Evolutionary conservation across 2,888 invertebrate genomes (phyloP), one percentile per base, ranked within the genome.

Genomic region (Ornithoptera alexandrae): DNA sequence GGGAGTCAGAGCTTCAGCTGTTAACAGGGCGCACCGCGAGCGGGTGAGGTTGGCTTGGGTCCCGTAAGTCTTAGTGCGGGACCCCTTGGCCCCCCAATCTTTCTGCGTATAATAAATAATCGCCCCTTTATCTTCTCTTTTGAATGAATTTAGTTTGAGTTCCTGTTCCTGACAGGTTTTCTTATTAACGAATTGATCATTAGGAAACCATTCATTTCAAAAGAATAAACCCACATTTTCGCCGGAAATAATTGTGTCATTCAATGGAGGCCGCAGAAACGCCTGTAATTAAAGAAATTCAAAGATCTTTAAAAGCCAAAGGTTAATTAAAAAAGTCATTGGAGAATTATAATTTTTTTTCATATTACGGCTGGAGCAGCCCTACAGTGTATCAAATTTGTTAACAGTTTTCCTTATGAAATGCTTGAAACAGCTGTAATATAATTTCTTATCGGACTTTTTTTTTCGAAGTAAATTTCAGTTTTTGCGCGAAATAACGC

Each of bases 371-470:
- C 22, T 42, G 42, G n/a, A 10, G 67, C 62, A 62, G 62, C 67
- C 57, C 20, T 62, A 62, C 3, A 46, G 17, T 24, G 6, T 22
- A 57, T 12, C 7, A 57, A 56, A 67, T 61, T 61, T 56, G 57
- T 67, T 67, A 57, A 67, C 46, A 84, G 87, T 86, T 87, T 87
- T 87, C 86, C 83, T 82, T 85, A 84, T 82, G 84, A 86, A 90
- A 88, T 85, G 84, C 86, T 87, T 84, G 78, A 82, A 81, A 84
- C 80, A 76, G 79, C 80, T 82, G 76, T 78, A 71, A 74, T 78
- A 77, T 78, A 87, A 89, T 88, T 87, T 87, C 87, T 88, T 78
- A 82, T 72, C 71, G 77, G 83, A 86, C 82, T 87, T 86, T 72
- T 75, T 71, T 30, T 10, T 8, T 10, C 10, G 70, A 83, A 87